phyloP scores from a whole-genome alignment of 37 sponge, comb jelly and placozoan genomes.

The Amphimedon queenslandica region DNA sequence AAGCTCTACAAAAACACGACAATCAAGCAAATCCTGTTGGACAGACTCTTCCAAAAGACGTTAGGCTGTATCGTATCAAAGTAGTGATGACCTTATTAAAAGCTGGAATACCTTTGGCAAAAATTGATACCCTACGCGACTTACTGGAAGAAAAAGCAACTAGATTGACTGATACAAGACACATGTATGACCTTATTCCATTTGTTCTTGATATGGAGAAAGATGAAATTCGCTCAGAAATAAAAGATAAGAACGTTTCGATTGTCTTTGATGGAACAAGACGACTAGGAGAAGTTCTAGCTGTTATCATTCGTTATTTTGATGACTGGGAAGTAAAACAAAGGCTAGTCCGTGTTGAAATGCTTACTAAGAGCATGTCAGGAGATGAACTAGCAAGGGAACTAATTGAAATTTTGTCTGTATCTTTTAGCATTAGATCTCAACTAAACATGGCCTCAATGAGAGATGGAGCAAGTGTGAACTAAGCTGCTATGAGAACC shows the following conservation, averaged over 20 bases:
- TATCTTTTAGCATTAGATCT: constrained; percentile 8
- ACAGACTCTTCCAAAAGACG: constrained; percentile 3
- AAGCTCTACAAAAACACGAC: background rate
- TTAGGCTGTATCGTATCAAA: constrained; percentile 5
- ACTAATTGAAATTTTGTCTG: constrained; percentile 7
- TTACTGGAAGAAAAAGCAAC: background rate
- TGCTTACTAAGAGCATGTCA: constrained; percentile 4
- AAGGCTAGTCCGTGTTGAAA: constrained; percentile 8
- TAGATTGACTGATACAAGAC: background rate
- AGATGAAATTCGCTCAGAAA: background rate
- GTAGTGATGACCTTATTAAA: background rate
- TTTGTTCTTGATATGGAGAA: background rate
- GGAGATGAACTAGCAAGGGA: constrained; percentile 11
- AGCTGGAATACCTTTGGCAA: background rate
- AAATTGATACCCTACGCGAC: constrained; percentile 1
- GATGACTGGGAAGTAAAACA: background rate
- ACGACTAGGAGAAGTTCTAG: constrained; percentile 16
- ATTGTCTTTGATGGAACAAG: background rate
- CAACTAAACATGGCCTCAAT: constrained; percentile 10
- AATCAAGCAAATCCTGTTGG: background rate
- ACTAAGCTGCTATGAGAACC: constrained; percentile 7
- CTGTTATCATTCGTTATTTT: constrained; percentile 10
- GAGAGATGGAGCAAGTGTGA: constrained; percentile 28
- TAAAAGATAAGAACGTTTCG: background rate
- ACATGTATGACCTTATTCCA: background rate